Evolutionary conservation across 2,888 invertebrate species (phyloP).

Genomic region (Pristionchus fissidentatus): DNA sequence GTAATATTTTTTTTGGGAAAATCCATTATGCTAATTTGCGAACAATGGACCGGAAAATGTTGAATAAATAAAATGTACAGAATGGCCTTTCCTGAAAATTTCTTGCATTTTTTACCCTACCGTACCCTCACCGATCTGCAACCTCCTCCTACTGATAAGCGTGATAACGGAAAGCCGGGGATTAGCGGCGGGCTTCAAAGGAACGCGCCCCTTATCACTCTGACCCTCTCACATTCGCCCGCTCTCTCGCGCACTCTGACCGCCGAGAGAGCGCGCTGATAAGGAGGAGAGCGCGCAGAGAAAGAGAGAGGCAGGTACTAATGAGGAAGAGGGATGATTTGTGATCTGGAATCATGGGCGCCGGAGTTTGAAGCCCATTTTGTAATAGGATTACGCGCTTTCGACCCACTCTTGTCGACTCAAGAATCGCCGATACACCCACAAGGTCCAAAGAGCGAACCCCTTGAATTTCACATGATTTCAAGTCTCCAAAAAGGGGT

Average conservation of each 20-base stretch:
- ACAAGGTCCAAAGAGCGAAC: not conserved
- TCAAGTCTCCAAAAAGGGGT: too few relatives aligned
- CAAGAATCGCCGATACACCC: not conserved
- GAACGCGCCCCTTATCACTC: conserved; percentile 34
- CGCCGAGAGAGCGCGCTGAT: too few relatives aligned
- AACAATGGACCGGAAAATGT: too few relatives aligned
- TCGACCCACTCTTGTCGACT: not conserved
- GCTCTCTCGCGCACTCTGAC: conserved; percentile 15
- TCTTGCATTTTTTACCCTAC: not conserved
- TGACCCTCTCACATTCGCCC: not conserved
- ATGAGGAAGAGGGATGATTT: too few relatives aligned
- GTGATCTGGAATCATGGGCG: conserved; percentile 11
- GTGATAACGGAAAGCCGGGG: too few relatives aligned
- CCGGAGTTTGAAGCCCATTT: conserved; percentile 11
- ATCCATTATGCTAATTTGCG: too few relatives aligned
- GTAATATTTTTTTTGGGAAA: too few relatives aligned
- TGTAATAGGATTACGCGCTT: conserved; percentile 32
- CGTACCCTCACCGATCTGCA: conserved; percentile 14
- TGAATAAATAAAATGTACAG: too few relatives aligned
- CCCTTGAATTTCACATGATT: too few relatives aligned
- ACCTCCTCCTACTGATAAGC: too few relatives aligned
- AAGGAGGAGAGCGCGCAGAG: too few relatives aligned
- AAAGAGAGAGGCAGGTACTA: too few relatives aligned
- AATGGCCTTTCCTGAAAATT: not conserved
- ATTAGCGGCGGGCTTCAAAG: conserved; percentile 39